Evolutionary conservation across 2,888 invertebrate genomes (phyloP), one percentile per base, ranked within the genome.

Genomic region (Marronus borbonicus): DNA sequence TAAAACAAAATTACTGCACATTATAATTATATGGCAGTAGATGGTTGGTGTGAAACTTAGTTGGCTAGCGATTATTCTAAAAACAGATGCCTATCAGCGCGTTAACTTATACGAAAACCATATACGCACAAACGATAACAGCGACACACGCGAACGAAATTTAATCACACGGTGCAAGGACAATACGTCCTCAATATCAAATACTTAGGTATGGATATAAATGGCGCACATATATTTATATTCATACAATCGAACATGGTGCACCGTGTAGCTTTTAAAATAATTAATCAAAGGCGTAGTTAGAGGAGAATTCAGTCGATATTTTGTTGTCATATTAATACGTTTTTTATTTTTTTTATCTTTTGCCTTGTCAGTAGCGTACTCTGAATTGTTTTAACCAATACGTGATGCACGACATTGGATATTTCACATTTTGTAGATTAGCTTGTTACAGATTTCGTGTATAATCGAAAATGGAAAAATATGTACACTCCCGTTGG

Each of bases 61-160:
- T 20, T 55, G 55, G 24, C 50, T 50, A 20, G 28, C 12, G 68
- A 50, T 68, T 68, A 50, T 68, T 50, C 50, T 68, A 68, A 50
- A 68, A 68, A 68, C 68, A 49, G 68, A 68, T 68, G 68, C 68
- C 68, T 68, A 68, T 68, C 68, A 50, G 28, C 68, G 68, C 68
- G 50, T 68, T 49, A 50, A 68, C 49, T 50, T 24, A n/a, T n/a
- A n/a, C n/a, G 24, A 68, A 68, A 68, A 68, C 68, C 50, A 50
- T 28, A 68, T 68, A 68, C 68, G 68, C 68, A 68, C 68, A 49
- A 39, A 50, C 68, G 68, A 68, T 68, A 68, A 68, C 50, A 28
- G 49, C 44, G 44, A 50, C 68, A 68, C 68, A 50, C 49, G 68
- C 68, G 49, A 68, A 10, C 68, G 68, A 68, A 68, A 68, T 68